These are phyloP conservation scores for Oligia fasciuncula DNA, from an alignment of 2,888 invertebrate species.

Conservation along the genomic window DNA sequence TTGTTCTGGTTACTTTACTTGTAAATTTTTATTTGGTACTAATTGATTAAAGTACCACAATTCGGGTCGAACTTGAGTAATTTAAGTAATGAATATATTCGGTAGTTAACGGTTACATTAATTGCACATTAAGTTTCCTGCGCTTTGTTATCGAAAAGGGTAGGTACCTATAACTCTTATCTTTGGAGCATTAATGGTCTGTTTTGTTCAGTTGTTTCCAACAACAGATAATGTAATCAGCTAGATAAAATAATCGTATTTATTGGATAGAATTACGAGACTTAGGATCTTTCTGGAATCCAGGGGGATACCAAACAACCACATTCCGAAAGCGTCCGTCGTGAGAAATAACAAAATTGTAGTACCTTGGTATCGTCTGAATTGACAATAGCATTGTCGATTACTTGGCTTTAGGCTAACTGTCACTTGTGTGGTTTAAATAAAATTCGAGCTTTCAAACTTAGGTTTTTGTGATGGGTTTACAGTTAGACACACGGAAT, in stretches of 20 bases:
- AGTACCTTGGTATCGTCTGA: background rate
- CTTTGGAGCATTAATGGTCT: constrained; percentile 22
- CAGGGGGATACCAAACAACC: background rate
- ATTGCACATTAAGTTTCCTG: constrained; percentile 37
- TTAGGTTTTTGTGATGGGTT: background rate
- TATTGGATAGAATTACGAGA: constrained; percentile 25
- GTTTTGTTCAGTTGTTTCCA: constrained; percentile 16
- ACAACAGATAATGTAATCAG: constrained; percentile 21
- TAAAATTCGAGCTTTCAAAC: background rate
- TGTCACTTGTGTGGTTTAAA: background rate
- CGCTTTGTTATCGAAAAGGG: constrained; percentile 18
- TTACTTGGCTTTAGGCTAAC: background rate
- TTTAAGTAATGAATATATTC: constrained; percentile 35
- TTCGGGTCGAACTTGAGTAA: constrained; percentile 42
- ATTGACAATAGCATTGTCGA: background rate
- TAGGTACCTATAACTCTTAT: background rate
- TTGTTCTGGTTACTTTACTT: constrained; percentile 61
- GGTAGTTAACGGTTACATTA: constrained; percentile 54
- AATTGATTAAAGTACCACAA: constrained; percentile 61
- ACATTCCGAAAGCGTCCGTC: background rate
- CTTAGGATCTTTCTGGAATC: constrained; percentile 1
- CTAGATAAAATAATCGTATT: constrained; percentile 28
- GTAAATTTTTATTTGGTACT: constrained; percentile 62
- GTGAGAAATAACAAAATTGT: background rate
- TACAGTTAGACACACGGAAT: background rate